A percentile compares a stretch with the other conserved stretches of the same genome.
Conservation (phyloP, 2,888 invertebrate species). For the Troilus luridus region DNA sequence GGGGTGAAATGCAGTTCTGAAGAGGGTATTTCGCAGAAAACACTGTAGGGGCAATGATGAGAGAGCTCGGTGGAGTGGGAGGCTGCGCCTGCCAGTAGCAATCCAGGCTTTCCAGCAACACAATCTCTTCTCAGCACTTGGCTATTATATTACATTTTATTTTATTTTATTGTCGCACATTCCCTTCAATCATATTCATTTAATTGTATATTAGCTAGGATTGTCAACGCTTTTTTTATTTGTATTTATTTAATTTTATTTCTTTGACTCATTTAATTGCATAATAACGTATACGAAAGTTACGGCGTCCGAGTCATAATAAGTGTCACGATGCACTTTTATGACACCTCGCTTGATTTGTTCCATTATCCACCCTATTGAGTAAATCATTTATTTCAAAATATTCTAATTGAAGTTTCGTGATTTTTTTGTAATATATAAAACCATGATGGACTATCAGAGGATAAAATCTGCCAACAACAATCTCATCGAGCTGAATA, state of each 20-base stretch:
- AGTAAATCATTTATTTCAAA: not conserved
- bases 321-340: not conserved
- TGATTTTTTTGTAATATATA: not conserved
- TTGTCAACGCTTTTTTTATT: not conserved
- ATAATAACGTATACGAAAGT: not conserved
- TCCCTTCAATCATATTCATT: not conserved
- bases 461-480: slow-evolving; percentile 62
- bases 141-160: not conserved
- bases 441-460: slow-evolving; percentile 37
- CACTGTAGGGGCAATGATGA: slow-evolving; percentile 1
- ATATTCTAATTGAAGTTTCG: not conserved
- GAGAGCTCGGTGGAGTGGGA: slow-evolving; percentile 22
- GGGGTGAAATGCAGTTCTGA: not conserved
- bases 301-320: not conserved
- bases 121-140: not conserved
- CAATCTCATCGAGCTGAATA: slow-evolving; percentile 63
- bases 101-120: slow-evolving; percentile 38
- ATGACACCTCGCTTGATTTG: not conserved
- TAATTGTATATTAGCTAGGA: not conserved
- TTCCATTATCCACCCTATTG: not conserved
- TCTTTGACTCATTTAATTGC: not conserved
- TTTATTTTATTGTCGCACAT: not conserved
- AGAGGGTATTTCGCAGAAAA: slow-evolving; percentile 11
- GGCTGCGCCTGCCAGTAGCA: slow-evolving; percentile 55
- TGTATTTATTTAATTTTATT: not conserved